These are phyloP conservation scores for Chlamydotis undulata DNA, from an alignment of 2,113 vertebrate genomes.

Conservation along the genomic window DNA sequence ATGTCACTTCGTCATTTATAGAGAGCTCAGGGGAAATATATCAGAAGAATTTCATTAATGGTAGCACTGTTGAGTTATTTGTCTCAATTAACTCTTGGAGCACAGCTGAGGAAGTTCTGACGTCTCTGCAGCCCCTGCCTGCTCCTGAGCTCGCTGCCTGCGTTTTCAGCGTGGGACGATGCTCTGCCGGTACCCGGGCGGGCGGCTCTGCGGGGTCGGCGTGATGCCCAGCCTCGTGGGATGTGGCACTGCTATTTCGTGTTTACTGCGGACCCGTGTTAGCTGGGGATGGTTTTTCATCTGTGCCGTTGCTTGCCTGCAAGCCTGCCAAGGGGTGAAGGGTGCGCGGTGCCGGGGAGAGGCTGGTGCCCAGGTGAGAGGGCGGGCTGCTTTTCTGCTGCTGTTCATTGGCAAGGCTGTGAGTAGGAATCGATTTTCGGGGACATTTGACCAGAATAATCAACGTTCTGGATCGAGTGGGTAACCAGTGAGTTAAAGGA, in stretches of 20 bases:
- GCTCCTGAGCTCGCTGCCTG: background rate
- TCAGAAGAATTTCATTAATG: slow-evolving; percentile 72
- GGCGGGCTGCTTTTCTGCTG: background rate
- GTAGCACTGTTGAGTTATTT: slow-evolving; percentile 68
- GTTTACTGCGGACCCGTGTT: background rate
- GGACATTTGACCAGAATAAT: background rate
- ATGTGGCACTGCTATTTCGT: background rate
- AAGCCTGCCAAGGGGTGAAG: background rate
- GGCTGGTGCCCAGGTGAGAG: background rate
- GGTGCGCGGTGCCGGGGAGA: fast-evolving
- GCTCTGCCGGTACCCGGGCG: fast-evolving
- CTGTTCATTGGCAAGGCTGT: background rate
- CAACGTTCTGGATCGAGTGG: background rate
- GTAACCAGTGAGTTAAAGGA: background rate
- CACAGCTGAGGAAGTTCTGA: slow-evolving; percentile 58
- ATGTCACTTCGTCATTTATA: slow-evolving; percentile 68
- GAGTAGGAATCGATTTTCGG: background rate
- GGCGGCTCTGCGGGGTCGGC: background rate
- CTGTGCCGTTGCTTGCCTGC: fast-evolving
- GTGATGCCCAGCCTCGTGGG: fast-evolving
- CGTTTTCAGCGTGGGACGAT: fast-evolving
- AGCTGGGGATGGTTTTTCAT: background rate
- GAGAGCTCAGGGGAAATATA: slow-evolving; percentile 70
- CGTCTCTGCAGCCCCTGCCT: background rate
- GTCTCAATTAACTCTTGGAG: slow-evolving; percentile 70